Evolutionary conservation across 2,797 vertebrate species (phyloP), one percentile per base, ranked within the genome.

Genomic region (Sciaenops ocellatus): DNA sequence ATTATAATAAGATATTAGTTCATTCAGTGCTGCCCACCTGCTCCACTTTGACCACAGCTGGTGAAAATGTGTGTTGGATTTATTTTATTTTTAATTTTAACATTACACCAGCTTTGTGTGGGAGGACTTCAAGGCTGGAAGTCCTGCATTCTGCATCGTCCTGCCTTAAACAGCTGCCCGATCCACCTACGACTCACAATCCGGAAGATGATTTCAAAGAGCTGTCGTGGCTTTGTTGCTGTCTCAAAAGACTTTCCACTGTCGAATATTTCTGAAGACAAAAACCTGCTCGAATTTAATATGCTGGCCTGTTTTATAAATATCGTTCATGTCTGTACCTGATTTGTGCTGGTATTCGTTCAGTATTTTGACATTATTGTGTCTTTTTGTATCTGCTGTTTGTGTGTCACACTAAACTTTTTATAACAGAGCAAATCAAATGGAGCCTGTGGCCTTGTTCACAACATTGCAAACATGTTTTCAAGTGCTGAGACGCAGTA

Each of bases 11-110:
- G 41, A 69, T 16, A 55, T 71, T 56, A n/a, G 64, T 72, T 44
- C 24, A 46, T n/a, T 73, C 44, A 3, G 17, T 0, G 80, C 75
- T n/a, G 65, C 70, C 64, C 80, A 83, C 76, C 76, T 79, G 72
- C 48, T 72, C 68, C 22, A 1, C 57, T 67, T 4, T 59, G 50
- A 63, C 67, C 77, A 64, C 72, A 73, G 72, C 71, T 71, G 81
- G 7, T 18, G 65, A 30, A 26, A 47, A 24, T 12, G 8, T 24
- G 22, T 4, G 38, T 38, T 9, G 0, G 13, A 69, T 42, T 46
- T 41, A 26, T 56, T 76, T 57, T 26, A 10, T 56, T 42, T 48
- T 80, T 42, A 13, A 44, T 73, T 56, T 50, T 5, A 69, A 48
- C 41, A 26, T 73, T 16, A 44, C 11, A 5, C 34, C 1, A 7